phyloP scores from a whole-genome alignment of 2,113 vertebrate species.

The Perca flavescens region DNA sequence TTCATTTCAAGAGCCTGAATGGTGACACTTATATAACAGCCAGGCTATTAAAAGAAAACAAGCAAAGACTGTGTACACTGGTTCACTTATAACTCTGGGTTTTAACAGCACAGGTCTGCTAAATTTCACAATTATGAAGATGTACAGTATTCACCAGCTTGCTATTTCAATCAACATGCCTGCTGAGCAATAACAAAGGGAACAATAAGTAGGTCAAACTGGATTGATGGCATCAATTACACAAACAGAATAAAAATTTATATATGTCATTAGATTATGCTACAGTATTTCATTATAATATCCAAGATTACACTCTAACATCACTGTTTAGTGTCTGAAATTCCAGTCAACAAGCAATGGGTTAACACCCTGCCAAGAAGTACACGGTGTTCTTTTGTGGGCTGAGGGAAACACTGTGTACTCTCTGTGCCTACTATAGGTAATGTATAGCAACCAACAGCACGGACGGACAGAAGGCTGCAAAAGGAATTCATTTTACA shows the following conservation, averaged over 20 bases:
- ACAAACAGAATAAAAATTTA: not conserved
- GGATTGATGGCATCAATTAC: not conserved
- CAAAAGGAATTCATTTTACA: not conserved
- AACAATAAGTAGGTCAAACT: constrained; percentile 47
- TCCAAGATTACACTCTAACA: not conserved
- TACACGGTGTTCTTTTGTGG: constrained; percentile 75
- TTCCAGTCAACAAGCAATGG: not conserved
- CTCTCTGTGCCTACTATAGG: constrained; percentile 44
- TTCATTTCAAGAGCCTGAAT: constrained; percentile 18
- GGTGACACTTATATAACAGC: constrained; percentile 25
- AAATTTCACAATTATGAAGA: not conserved
- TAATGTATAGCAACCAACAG: constrained; percentile 11
- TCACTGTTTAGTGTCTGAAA: not conserved
- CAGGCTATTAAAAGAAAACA: constrained; percentile 33
- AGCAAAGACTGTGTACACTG: not conserved
- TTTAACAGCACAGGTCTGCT: not conserved
- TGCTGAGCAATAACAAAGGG: constrained; percentile 29
- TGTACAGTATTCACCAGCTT: not conserved
- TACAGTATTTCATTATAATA: not conserved
- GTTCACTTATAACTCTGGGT: not conserved
- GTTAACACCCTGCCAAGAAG: constrained; percentile 50
- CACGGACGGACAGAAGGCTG: not conserved
- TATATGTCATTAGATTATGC: not conserved
- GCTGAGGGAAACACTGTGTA: constrained; percentile 27
- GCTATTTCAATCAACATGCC: not conserved